Conservation (phyloP, 64 coral and sea anemone genomes). For the Trachythela sp. region DNA sequence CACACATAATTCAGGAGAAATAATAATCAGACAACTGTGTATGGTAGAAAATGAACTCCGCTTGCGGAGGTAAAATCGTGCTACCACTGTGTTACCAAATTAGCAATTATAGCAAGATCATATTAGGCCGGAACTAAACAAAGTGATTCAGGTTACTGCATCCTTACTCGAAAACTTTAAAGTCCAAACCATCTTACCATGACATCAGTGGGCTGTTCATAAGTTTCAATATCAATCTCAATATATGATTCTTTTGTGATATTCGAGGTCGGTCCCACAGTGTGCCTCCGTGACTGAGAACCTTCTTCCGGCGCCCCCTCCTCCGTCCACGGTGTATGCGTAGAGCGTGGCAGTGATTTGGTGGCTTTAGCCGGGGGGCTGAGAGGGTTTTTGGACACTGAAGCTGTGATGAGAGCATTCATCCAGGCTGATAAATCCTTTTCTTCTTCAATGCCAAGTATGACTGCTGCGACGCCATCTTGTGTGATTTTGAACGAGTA, state of each 20-base stretch:
- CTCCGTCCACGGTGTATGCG: not conserved
- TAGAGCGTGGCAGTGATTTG: not conserved
- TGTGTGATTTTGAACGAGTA: conserved; percentile 15
- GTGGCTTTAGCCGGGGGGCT: not conserved
- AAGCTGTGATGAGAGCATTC: conserved; percentile 20
- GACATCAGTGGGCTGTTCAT: not conserved
- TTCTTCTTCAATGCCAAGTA: conserved; percentile 10
- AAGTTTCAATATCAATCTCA: not conserved
- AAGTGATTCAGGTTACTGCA: too few species aligned
- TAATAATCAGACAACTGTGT: too few species aligned
- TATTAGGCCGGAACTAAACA: too few species aligned
- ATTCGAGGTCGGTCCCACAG: not conserved
- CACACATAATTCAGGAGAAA: too few species aligned
- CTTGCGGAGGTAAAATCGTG: too few species aligned
- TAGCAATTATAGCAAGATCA: too few species aligned
- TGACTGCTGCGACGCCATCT: not conserved
- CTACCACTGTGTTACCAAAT: too few species aligned
- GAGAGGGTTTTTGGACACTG: not conserved
- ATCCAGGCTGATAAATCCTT: conserved; percentile 15
- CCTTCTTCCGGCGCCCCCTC: not conserved
- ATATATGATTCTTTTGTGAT: not conserved
- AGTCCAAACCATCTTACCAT: not conserved
- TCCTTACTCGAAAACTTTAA: too few species aligned
- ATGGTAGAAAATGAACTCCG: too few species aligned
- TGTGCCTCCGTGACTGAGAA: not conserved